A percentile compares a stretch with the other conserved stretches of the same genome.
phyloP scores from a whole-genome alignment of 2,888 invertebrate species.

The Polydrusus pterygomalis region DNA sequence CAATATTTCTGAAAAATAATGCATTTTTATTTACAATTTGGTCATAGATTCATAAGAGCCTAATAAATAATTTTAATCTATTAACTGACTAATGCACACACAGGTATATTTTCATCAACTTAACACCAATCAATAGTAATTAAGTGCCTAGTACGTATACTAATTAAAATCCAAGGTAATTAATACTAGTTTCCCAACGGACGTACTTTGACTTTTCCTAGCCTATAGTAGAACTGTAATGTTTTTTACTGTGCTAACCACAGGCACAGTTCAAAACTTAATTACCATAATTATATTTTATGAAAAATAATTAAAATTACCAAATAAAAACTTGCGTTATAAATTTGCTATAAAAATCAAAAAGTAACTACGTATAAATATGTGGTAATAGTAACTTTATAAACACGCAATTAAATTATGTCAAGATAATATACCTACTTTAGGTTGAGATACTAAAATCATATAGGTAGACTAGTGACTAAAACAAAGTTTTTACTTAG shows the following conservation, averaged over 20 bases:
- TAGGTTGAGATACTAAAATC: no score
- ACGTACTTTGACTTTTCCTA: conserved; percentile 54
- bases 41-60: no score
- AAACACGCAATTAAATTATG: neutral
- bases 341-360: conserved; percentile 12
- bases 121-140: conserved; percentile 33
- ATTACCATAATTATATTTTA: conserved; percentile 35
- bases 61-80: neutral
- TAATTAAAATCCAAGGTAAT: conserved; percentile 60
- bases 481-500: no score
- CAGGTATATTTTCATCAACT: conserved; percentile 2
- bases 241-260: conserved; percentile 9
- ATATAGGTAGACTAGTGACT: no score
- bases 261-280: conserved; percentile 39
- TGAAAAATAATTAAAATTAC: conserved; percentile 26
- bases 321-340: conserved; percentile 20
- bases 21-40: neutral
- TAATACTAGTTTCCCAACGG: conserved; percentile 61
- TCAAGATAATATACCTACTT: no score
- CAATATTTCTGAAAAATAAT: no score
- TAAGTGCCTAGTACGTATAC: conserved; percentile 35
- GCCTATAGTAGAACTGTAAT: conserved; percentile 27
- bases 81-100: conserved; percentile 12
- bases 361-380: neutral
- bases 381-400: neutral